Evolutionary conservation across 1,140 invertebrate species (phyloP).

Genomic region (Aphis craccivora): DNA sequence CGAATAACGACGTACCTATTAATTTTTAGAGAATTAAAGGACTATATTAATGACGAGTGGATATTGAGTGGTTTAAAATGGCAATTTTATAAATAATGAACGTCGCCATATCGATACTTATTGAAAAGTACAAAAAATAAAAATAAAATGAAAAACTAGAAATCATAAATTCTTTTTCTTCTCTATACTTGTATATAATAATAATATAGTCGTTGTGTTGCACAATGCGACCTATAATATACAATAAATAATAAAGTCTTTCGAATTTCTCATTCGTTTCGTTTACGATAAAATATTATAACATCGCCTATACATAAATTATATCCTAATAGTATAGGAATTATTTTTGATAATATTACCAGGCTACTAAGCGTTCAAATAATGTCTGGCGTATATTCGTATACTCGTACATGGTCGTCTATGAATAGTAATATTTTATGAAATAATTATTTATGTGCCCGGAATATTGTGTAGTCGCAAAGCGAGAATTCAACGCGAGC

Average conservation of each 20-base stretch:
- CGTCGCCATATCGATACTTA: not conserved
- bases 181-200: not conserved
- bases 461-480: not conserved
- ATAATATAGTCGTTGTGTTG: not conserved
- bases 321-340: not conserved
- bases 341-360: not conserved
- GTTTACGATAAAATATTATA: conserved; percentile 5
- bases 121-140: not conserved
- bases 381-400: not conserved
- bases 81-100: not conserved
- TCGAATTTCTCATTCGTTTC: not conserved
- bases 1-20: not conserved
- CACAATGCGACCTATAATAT: not conserved
- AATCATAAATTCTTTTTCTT: not conserved
- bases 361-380: not conserved
- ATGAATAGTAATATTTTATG: conserved; percentile 11
- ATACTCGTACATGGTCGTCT: not conserved
- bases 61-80: not conserved
- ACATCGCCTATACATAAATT: not conserved
- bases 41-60: not conserved
- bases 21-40: conserved; percentile 12
- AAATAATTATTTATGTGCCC: not conserved
- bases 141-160: not conserved
- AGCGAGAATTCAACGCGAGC: not conserved
- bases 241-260: not conserved